phyloP scores from a whole-genome alignment of 2,888 invertebrate genomes.

The Conistra vaccinii region DNA sequence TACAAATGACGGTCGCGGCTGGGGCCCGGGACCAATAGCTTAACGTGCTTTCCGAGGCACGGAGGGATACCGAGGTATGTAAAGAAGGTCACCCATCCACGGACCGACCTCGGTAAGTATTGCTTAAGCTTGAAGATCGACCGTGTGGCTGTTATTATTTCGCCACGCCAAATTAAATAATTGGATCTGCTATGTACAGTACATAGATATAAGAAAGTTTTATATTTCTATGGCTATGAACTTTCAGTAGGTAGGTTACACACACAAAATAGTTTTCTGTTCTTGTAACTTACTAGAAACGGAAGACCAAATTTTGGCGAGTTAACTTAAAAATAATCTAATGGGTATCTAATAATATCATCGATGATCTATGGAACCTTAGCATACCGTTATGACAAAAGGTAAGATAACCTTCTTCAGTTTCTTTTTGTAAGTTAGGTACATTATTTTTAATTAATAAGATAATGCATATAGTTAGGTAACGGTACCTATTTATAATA shows the following conservation, averaged over 20 bases:
- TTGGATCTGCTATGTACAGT: too few relatives aligned
- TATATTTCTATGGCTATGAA: too few relatives aligned
- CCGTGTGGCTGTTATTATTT: too few relatives aligned
- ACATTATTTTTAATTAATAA: not conserved
- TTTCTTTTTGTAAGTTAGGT: not conserved
- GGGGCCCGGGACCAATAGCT: too few relatives aligned
- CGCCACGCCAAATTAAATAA: too few relatives aligned
- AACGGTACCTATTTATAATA: not conserved
- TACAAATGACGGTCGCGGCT: too few relatives aligned
- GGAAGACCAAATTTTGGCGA: not conserved
- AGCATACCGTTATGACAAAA: not conserved
- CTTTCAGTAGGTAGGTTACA: not conserved
- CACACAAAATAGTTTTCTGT: not conserved
- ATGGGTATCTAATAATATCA: not conserved
- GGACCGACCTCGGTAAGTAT: too few relatives aligned
- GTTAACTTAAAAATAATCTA: not conserved
- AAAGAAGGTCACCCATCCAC: too few relatives aligned
- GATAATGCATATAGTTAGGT: not conserved
- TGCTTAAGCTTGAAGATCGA: too few relatives aligned
- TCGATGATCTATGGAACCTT: not conserved
- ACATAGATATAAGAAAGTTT: too few relatives aligned
- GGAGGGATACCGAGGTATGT: too few relatives aligned
- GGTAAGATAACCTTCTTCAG: not conserved
- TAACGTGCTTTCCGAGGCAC: too few relatives aligned
- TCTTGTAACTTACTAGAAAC: not conserved